These are phyloP conservation scores for Lordiphosa collinella DNA, from an alignment of 1,140 invertebrate species.

Conservation along the genomic window DNA sequence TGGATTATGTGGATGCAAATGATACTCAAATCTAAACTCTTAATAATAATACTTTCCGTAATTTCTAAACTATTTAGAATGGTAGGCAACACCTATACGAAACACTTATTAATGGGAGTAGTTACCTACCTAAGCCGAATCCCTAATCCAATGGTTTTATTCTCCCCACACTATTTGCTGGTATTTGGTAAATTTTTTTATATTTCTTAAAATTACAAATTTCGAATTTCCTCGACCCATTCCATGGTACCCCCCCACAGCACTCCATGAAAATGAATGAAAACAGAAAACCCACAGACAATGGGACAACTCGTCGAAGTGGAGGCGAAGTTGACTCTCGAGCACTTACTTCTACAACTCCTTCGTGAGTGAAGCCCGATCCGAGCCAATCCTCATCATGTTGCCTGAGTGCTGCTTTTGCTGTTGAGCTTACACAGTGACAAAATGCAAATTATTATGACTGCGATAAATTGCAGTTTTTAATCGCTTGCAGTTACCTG, in stretches of 20 bases:
- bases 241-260: not conserved
- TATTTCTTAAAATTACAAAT: too few species aligned
- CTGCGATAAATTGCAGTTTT: slow-evolving; percentile 77
- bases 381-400: slow-evolving; percentile 22
- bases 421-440: slow-evolving; percentile 46
- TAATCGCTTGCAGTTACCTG: slow-evolving; percentile 50
- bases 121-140: too few species aligned
- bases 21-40: too few species aligned
- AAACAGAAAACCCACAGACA: slow-evolving; percentile 43
- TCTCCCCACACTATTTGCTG: too few species aligned
- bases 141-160: too few species aligned
- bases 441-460: slow-evolving; percentile 78
- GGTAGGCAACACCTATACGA: too few species aligned
- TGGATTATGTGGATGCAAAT: not conserved
- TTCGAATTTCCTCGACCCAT: too few species aligned
- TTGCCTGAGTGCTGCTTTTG: slow-evolving; percentile 16
- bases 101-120: too few species aligned
- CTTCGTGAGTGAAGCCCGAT: slow-evolving; percentile 23
- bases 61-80: not conserved
- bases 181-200: too few species aligned
- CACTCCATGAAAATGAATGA: slow-evolving; percentile 49
- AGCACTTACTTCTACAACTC: slow-evolving; percentile 25
- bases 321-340: slow-evolving; percentile 39
- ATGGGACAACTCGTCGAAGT: slow-evolving; percentile 19
- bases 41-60: not conserved